Percentiles rank a stretch among this genome's conserved stretches.
phyloP scores from a whole-genome alignment of 2,888 invertebrate species.

The Anorthoa munda region DNA sequence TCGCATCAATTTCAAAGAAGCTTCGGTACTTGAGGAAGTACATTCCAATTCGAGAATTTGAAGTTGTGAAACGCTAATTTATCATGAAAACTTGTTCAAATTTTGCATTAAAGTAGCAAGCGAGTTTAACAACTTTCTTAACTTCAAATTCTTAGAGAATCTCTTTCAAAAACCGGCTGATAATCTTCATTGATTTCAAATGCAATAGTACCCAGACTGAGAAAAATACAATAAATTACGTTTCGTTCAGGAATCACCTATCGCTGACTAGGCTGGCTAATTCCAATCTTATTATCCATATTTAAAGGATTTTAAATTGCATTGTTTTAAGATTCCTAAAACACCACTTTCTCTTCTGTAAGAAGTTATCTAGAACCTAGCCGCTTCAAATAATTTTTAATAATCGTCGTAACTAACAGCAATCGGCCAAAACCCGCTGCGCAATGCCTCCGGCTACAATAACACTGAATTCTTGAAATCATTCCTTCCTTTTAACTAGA shows the following conservation, averaged over 20 bases:
- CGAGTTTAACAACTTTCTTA: too few relatives aligned
- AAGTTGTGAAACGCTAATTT: not conserved
- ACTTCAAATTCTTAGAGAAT: too few relatives aligned
- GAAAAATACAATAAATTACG: too few relatives aligned
- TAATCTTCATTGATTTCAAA: too few relatives aligned
- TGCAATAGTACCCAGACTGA: too few relatives aligned
- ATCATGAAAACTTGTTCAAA: not conserved
- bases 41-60: not conserved
- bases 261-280: not conserved
- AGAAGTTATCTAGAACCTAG: too few relatives aligned
- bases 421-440: not conserved
- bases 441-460: not conserved
- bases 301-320: too few relatives aligned
- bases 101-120: not conserved
- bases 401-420: not conserved
- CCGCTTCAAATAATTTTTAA: too few relatives aligned
- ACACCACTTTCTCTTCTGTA: too few relatives aligned
- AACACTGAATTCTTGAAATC: conserved; percentile 23
- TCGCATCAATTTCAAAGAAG: not conserved
- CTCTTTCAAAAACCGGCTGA: too few relatives aligned
- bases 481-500: not conserved
- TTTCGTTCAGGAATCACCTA: not conserved
- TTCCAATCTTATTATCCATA: too few relatives aligned
- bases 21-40: not conserved
- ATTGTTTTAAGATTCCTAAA: too few relatives aligned